Base-by-base conservation (phyloP, 1,140 invertebrate genomes). In the Trypoxylus dichotomus region DNA sequence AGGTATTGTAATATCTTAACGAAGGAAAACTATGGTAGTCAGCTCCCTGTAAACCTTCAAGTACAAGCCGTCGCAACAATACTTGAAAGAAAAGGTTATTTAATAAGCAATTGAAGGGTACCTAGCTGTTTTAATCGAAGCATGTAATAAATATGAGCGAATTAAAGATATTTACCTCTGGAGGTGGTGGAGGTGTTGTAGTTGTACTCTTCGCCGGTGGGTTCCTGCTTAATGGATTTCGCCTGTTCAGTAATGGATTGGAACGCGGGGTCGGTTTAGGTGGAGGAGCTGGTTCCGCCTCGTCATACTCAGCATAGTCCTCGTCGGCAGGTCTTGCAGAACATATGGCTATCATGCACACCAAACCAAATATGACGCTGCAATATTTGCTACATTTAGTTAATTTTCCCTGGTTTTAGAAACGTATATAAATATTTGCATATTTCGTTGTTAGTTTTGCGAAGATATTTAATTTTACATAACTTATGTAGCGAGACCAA, bases 331-430 rank as follows among this genome's bases (percentile, higher is more conserved):
- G 71, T 42, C 71, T 73, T 19, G 71, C 71, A 8, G 71, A 73
- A 19, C 71, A 37, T 21, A 73, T 42, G 10, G 37, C 71, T 3
- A 73, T 73, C 71, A 73, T 19, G 32, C 71, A 73, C 37, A 73
- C 71, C 71, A 73, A 41, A 37, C 71, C 71, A 41, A 73, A 73
- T 32, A 73, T 15, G 25, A 73, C 71, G 8, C 71, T 73, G 71
- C 0, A 73, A 73, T 19, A 63, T 63, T 63, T 63, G 7, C 25
- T 6, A 25, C 13, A 63, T 58, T 58, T 58, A 1, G 21, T 10
- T 58, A 21, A 58, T 37, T 37, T 37, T 8, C 32, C 41, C 41
- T 42, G 41, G 5, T 42, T 42, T 42, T 42, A 42, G 5, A 11
- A 42, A 6, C 41, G 41, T 11, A 6, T 11, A 6, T 42, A 42